Evolutionary conservation across 2,888 invertebrate species (phyloP).

Genomic region (Cyclophora albipunctata): DNA sequence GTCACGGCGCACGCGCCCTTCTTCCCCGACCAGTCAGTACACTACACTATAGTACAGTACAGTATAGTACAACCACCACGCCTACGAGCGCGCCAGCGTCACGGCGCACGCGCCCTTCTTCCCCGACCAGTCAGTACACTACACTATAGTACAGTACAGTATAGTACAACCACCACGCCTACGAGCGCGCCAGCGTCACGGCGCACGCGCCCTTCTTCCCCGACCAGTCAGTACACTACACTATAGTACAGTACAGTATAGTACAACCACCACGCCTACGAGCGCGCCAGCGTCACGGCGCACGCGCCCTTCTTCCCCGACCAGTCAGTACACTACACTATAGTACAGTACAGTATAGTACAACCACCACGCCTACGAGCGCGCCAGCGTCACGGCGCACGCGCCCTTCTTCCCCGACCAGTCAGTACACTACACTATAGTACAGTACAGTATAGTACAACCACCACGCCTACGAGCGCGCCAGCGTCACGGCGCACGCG

Average conservation of each 20-base stretch:
- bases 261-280: slow-evolving; percentile 82
- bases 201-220: slow-evolving; percentile 86
- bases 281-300: slow-evolving; percentile 89
- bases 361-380: slow-evolving; percentile 85
- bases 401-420: slow-evolving; percentile 88
- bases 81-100: slow-evolving; percentile 93
- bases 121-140: slow-evolving; percentile 80
- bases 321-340: slow-evolving; percentile 51
- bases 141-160: no score
- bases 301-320: slow-evolving; percentile 88
- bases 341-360: no score
- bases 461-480: slow-evolving; percentile 88
- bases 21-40: slow-evolving; percentile 85
- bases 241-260: no score
- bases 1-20: slow-evolving; percentile 83
- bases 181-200: slow-evolving; percentile 92
- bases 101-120: slow-evolving; percentile 83
- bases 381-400: slow-evolving; percentile 89
- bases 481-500: slow-evolving; percentile 86
- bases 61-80: slow-evolving; percentile 58
- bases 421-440: neutral
- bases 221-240: slow-evolving; percentile 73
- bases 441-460: slow-evolving; percentile 12
- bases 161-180: slow-evolving; percentile 76
- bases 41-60: no score